phyloP scores from a whole-genome alignment of 2,113 vertebrate genomes.

The Ptilorrhoa leucosticta region DNA sequence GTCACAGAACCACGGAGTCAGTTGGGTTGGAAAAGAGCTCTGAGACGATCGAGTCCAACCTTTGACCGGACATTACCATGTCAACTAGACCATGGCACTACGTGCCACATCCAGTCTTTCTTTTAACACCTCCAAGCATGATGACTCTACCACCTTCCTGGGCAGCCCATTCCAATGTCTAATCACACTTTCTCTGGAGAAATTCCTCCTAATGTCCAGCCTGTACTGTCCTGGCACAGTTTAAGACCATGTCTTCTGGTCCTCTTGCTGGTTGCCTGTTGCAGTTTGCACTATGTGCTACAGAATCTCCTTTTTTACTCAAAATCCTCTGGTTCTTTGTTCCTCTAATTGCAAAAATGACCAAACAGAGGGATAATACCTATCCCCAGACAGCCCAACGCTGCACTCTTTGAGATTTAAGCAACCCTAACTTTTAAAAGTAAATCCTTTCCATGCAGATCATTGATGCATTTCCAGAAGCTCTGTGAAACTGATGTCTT shows the following conservation, averaged over 20 bases:
- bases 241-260: neutral
- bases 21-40: neutral
- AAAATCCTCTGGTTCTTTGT: neutral
- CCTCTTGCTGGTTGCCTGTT: neutral
- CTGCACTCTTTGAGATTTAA: neutral
- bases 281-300: neutral
- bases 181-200: neutral
- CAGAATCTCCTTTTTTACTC: neutral
- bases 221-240: too few species aligned
- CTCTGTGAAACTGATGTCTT: fast-evolving
- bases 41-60: neutral
- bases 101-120: neutral
- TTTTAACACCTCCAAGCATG: too few species aligned
- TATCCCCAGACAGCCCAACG: neutral
- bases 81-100: neutral
- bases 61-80: neutral
- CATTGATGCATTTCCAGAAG: neutral
- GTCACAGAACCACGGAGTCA: neutral
- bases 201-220: neutral
- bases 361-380: fast-evolving
- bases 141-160: neutral
- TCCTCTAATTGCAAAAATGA: neutral
- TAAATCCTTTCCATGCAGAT: neutral
- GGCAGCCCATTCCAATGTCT: neutral
- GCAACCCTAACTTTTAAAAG: neutral